Evolutionary conservation across 2,113 vertebrate genomes (phyloP).

Genomic region (Lampris incognitus): DNA sequence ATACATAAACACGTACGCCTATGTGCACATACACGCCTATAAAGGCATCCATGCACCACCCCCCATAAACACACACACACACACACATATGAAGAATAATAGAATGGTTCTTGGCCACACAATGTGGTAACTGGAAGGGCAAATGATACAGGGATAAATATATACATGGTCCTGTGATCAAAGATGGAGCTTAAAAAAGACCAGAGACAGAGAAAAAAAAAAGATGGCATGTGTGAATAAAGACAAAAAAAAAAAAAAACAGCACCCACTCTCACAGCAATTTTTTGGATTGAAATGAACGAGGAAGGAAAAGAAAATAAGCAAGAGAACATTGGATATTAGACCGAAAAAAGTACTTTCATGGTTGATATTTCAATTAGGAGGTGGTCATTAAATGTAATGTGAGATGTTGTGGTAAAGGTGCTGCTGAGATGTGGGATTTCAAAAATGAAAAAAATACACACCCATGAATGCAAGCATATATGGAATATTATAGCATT

Average conservation of each 20-base stretch:
- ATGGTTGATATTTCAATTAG: no score
- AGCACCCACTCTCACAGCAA: background rate
- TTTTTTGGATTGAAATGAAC: slow-evolving; percentile 1
- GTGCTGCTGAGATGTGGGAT: background rate
- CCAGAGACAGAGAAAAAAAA: background rate
- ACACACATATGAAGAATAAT: slow-evolving; percentile 22
- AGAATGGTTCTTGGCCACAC: slow-evolving; percentile 33
- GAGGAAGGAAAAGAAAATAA: background rate
- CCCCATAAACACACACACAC: background rate
- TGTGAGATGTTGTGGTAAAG: background rate
- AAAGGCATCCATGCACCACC: no score
- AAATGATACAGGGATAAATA: slow-evolving; percentile 29
- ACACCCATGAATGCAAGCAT: background rate
- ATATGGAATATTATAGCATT: no score
- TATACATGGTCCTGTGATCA: slow-evolving; percentile 51
- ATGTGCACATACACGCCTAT: slow-evolving; percentile 6
- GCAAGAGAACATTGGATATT: background rate
- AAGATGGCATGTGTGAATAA: background rate
- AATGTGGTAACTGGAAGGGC: slow-evolving; percentile 39
- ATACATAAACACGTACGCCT: background rate
- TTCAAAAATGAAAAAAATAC: background rate
- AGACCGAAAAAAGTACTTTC: background rate
- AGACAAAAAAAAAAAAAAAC: background rate
- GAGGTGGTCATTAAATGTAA: background rate
- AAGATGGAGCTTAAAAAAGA: slow-evolving; percentile 30